Conservation (phyloP, 2,797 vertebrate genomes). For the Schizothorax lantsangensis region DNA sequence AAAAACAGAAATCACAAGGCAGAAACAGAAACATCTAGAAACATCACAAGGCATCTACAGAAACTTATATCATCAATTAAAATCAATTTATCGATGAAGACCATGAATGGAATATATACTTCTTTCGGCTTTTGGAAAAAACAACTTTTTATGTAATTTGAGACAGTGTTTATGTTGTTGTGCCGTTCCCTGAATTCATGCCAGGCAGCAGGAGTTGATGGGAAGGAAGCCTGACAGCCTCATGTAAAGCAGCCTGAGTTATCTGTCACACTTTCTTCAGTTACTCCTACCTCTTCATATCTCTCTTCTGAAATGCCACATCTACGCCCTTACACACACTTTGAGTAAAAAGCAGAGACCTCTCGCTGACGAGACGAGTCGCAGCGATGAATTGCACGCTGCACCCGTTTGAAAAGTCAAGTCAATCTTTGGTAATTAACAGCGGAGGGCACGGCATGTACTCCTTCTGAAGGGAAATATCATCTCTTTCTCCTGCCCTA, state of each 20-base stretch:
- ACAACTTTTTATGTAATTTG: constrained; percentile 18
- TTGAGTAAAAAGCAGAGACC: constrained; percentile 39
- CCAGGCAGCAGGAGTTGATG: constrained; percentile 20
- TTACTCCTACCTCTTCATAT: constrained; percentile 46
- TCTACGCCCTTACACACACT: constrained; percentile 32
- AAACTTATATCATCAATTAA: not conserved
- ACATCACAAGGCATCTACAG: not conserved
- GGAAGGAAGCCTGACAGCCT: constrained; percentile 45
- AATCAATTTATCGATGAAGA: not conserved
- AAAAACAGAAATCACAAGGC: not conserved
- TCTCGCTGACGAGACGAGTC: constrained; percentile 45
- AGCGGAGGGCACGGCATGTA: constrained; percentile 43
- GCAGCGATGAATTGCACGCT: constrained; percentile 54
- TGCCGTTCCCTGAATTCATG: constrained; percentile 13
- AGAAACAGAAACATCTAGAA: too few relatives aligned
- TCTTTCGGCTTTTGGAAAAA: not conserved
- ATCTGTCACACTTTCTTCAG: constrained; percentile 51
- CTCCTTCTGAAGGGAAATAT: constrained; percentile 62
- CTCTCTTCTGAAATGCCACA: constrained; percentile 37
- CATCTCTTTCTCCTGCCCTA: constrained; percentile 45
- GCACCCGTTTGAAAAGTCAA: constrained; percentile 63
- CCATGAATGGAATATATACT: not conserved
- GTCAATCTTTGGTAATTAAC: constrained; percentile 68
- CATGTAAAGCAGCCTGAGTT: constrained; percentile 50
- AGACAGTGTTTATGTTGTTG: constrained; percentile 26